Conservation (phyloP, 2,888 invertebrate species). For the Microctonus aethiopoides region DNA sequence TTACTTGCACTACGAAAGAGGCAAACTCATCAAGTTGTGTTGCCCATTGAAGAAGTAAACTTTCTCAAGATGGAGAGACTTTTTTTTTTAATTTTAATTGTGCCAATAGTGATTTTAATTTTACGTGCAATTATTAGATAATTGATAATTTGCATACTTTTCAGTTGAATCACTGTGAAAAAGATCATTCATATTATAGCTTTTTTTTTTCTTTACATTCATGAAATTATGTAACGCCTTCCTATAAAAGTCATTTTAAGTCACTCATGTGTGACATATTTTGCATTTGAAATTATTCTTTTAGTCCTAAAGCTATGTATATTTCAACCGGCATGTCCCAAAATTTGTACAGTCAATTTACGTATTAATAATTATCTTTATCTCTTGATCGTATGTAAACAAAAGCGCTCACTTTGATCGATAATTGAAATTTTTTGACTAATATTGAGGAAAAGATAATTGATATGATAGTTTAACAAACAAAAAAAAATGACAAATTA, state of each 20-base stretch:
- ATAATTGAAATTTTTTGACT: not conserved
- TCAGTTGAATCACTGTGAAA: not conserved
- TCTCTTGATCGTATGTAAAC: conserved; percentile 15
- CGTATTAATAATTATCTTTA: not conserved
- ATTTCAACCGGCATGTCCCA: conserved; percentile 6
- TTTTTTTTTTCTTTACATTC: not conserved
- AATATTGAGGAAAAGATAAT: not conserved
- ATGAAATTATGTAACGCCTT: not conserved
- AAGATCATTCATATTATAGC: not conserved
- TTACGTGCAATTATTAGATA: conserved; percentile 1
- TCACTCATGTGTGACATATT: not conserved
- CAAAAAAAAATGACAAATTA: not conserved
- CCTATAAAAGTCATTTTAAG: conserved; percentile 1
- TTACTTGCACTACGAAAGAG: not conserved
- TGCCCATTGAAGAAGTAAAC: not conserved
- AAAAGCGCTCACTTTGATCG: not conserved
- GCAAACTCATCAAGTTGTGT: not conserved
- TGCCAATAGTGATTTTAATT: conserved; percentile 15
- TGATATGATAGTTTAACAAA: not conserved
- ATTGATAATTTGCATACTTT: not conserved
- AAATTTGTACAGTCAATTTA: conserved; percentile 24
- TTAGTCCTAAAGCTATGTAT: conserved; percentile 3
- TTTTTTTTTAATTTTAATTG: not conserved
- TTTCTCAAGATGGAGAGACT: not conserved
- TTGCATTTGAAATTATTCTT: conserved; percentile 8